Base-by-base conservation (phyloP, 1,140 invertebrate genomes). In the Brachionus calyciflorus region DNA sequence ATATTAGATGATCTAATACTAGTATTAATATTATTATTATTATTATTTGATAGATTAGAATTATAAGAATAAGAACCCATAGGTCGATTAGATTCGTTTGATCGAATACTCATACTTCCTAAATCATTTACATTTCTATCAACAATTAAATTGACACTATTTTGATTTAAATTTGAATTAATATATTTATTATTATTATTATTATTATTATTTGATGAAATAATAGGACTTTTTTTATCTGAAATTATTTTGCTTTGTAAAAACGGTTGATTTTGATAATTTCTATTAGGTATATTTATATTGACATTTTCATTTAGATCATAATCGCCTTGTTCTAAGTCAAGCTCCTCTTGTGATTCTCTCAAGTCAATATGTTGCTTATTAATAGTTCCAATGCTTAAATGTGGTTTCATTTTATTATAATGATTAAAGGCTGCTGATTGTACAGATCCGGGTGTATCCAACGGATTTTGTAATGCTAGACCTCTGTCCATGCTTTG, bases 301-400 rank as follows among this genome's bases (percentile, higher is more conserved):
- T 65, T 41, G 44, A 30, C 21, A 3, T 65, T 28, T 21, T 55
- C 51, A 28, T 73, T 73, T 19, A 73, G 17, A 41, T 51, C 69
- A 41, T 73, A 73, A 33, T 73, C 69, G 9, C 69, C 46, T 70
- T 70, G 65, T 46, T 51, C 65, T 48, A 48, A 70, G 41, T 49
- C 65, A 19, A 51, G 28, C 28, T 44, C 69, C n/a, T 65, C 60
- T 65, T 65, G 60, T 24, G 60, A 65, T 24, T 65, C 60, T 44
- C 41, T 65, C 3, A 65, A 14, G 19, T 65, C 10, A 3, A 14
- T 14, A 46, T 46, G 5, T 46, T 65, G 21, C 40, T 49, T 49
- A 24, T 19, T n/a, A 1, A 53, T 37, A 73, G 49, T 51, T 37
- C 44, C 44, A 12, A 73, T 41, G 28, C 48, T 73, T 1, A 33